Evolutionary conservation across 2,888 invertebrate species (phyloP).

Genomic region (Andrena flavipes): DNA sequence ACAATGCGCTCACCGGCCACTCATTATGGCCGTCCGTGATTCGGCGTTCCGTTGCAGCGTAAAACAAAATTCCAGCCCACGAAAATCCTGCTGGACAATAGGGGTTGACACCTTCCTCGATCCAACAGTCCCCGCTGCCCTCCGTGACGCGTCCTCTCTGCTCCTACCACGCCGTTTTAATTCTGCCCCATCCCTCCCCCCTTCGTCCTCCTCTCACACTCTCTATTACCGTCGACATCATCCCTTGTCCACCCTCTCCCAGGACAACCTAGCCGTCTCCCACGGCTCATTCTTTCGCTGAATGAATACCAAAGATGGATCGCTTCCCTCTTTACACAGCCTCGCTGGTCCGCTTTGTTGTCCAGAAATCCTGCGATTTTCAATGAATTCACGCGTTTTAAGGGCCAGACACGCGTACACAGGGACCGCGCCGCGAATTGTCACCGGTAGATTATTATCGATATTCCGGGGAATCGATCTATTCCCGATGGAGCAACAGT

Average conservation of each 20-base stretch:
- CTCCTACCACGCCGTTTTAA: slow-evolving; percentile 15
- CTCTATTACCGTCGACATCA: slow-evolving; percentile 62
- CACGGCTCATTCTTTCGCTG: slow-evolving; percentile 78
- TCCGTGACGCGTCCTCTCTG: slow-evolving; percentile 18
- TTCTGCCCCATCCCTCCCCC: slow-evolving; percentile 19
- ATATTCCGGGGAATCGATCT: slow-evolving; percentile 29
- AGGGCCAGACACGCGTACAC: slow-evolving; percentile 58
- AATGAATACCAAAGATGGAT: slow-evolving; percentile 83
- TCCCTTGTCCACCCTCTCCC: slow-evolving; percentile 60
- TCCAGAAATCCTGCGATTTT: slow-evolving; percentile 75
- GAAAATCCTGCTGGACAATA: slow-evolving; percentile 75
- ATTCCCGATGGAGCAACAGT: slow-evolving; percentile 21
- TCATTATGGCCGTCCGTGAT: slow-evolving; percentile 80
- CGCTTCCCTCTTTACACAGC: slow-evolving; percentile 76
- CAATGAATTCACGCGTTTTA: slow-evolving; percentile 79
- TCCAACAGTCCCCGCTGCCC: slow-evolving; percentile 59
- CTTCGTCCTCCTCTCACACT: slow-evolving; percentile 52
- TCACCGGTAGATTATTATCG: slow-evolving; percentile 44
- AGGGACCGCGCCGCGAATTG: slow-evolving; percentile 54
- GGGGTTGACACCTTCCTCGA: slow-evolving; percentile 75
- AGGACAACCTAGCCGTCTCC: slow-evolving; percentile 65
- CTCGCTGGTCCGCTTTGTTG: slow-evolving; percentile 71
- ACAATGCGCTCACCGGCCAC: slow-evolving; percentile 82
- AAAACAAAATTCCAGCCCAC: slow-evolving; percentile 75
- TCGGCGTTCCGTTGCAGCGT: slow-evolving; percentile 62